A percentile compares a stretch with the other conserved stretches of the same genome.
These are phyloP conservation scores for Brachypteracias leptosomus DNA, from an alignment of 2,113 vertebrate species.

Conservation along the genomic window DNA sequence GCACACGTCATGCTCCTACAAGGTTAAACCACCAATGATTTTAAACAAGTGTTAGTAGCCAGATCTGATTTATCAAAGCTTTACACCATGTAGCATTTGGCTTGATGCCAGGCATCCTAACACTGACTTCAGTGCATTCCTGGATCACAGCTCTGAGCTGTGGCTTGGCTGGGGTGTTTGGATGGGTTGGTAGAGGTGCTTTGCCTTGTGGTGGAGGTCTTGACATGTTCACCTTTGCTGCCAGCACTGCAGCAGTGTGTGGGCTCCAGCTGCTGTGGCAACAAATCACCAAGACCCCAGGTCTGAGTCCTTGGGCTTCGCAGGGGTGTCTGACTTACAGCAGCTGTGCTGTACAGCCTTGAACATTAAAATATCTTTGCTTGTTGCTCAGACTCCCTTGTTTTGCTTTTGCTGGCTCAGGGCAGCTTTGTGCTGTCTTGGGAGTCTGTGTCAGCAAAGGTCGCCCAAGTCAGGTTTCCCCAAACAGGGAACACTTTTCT, in stretches of 20 bases:
- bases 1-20: rapidly evolving
- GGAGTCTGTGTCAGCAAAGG: neutral
- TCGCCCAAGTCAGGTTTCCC: neutral
- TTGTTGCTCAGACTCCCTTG: neutral
- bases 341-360: neutral
- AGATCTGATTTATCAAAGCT: neutral
- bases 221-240: neutral
- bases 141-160: neutral
- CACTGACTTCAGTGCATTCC: rapidly evolving
- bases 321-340: neutral
- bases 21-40: neutral
- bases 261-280: neutral
- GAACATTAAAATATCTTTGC: neutral
- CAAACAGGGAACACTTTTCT: neutral
- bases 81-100: neutral
- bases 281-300: neutral
- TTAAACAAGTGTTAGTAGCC: neutral
- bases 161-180: neutral
- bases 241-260: neutral
- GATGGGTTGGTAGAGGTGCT: neutral
- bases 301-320: neutral
- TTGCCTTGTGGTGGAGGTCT: neutral
- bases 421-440: neutral
- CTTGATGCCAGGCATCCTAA: neutral
- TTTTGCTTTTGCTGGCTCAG: neutral